Percentiles rank a stretch among this genome's conserved stretches.
phyloP scores from a whole-genome alignment of 2,113 vertebrate species.

The Mastomys coucha region DNA sequence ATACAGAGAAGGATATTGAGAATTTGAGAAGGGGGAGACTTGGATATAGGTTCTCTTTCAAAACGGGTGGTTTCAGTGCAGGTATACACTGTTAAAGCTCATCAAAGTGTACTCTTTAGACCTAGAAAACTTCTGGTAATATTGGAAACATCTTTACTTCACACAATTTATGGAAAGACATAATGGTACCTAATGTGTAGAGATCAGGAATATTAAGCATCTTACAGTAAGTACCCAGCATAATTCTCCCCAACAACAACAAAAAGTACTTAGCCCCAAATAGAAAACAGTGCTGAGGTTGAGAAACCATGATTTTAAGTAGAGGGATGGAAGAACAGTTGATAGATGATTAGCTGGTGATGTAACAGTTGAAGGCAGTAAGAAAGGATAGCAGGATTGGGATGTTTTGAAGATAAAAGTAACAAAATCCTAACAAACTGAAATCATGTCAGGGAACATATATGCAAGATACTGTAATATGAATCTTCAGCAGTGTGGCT shows the following conservation, averaged over 20 bases:
- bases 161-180: background rate
- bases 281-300: background rate
- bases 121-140: background rate
- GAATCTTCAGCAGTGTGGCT: background rate
- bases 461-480: background rate
- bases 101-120: background rate
- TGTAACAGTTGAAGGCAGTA: background rate
- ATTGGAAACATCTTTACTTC: background rate
- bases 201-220: background rate
- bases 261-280: background rate
- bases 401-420: constrained; percentile 54
- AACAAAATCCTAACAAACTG: background rate
- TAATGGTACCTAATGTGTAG: background rate
- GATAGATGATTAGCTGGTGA: background rate
- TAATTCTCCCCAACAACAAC: background rate
- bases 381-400: background rate
- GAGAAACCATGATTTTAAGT: background rate
- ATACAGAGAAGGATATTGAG: background rate
- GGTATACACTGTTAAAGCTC: background rate
- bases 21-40: background rate
- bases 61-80: background rate
- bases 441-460: background rate
- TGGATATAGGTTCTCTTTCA: background rate
- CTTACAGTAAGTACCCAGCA: background rate
- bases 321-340: background rate